phyloP scores from a whole-genome alignment of 2,888 invertebrate species.

The Oligia strigilis region DNA sequence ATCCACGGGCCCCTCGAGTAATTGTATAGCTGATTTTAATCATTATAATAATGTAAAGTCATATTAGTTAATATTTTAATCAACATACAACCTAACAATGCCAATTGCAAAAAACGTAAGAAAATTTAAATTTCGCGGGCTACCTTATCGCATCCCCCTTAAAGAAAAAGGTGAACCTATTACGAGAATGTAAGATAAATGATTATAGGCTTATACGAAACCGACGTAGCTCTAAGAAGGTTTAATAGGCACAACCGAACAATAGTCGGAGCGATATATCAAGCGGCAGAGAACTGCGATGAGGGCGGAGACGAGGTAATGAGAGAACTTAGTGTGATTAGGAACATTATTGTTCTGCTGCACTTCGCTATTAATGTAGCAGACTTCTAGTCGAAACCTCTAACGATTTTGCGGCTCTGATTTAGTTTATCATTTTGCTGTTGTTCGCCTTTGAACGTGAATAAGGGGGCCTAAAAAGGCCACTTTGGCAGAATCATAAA shows the following conservation, averaged over 20 bases:
- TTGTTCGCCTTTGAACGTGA: conserved; percentile 3
- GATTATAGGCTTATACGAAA: conserved; percentile 36
- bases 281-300: conserved; percentile 38
- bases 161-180: conserved; percentile 12
- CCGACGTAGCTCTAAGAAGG: conserved; percentile 42
- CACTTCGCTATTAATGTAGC: conserved; percentile 63
- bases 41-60: no score
- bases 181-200: conserved; percentile 41
- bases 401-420: conserved; percentile 35
- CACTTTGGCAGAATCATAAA: no score
- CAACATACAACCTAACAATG: no score
- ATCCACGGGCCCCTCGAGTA: no score
- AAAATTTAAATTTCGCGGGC: no score
- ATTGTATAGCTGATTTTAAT: no score
- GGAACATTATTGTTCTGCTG: conserved; percentile 64
- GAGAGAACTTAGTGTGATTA: conserved; percentile 68
- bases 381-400: conserved; percentile 47
- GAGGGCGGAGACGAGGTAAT: conserved; percentile 65
- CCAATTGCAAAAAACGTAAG: no score
- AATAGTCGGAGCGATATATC: conserved; percentile 52
- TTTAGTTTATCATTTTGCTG: conserved; percentile 25
- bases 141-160: neutral
- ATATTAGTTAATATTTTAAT: no score
- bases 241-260: conserved; percentile 49
- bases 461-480: no score